Percentiles rank a stretch among this genome's conserved stretches.
phyloP scores from a whole-genome alignment of 2,113 vertebrate genomes.

The Desmodus rotundus region DNA sequence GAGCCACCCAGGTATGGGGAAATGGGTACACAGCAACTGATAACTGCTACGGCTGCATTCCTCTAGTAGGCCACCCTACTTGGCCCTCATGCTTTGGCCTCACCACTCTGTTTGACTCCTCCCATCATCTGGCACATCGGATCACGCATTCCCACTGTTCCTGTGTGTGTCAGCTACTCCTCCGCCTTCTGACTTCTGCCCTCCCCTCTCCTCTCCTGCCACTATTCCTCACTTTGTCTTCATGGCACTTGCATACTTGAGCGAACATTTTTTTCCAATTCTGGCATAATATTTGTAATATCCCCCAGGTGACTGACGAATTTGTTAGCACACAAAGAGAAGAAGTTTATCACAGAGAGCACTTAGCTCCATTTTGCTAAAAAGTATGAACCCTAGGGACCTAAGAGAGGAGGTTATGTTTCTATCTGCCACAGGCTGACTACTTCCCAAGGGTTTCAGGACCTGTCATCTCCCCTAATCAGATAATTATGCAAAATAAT shows the following conservation, averaged over 20 bases:
- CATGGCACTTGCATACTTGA: neutral
- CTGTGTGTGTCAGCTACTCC: neutral
- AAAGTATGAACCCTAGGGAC: neutral
- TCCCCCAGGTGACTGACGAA: neutral
- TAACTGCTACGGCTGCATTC: neutral
- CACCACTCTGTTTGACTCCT: neutral
- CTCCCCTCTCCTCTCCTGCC: neutral
- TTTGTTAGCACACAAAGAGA: neutral
- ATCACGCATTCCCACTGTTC: neutral
- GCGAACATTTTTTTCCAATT: neutral
- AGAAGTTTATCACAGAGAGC: neutral
- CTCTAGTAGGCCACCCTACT: neutral
- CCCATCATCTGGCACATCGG: neutral
- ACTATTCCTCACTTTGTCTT: neutral
- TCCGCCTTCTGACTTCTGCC: neutral
- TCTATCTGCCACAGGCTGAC: neutral
- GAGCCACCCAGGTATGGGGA: neutral
- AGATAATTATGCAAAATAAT: neutral
- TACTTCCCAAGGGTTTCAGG: neutral
- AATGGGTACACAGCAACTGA: neutral
- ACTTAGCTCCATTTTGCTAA: neutral
- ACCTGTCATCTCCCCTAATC: neutral
- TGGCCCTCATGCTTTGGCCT: neutral
- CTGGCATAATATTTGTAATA: neutral
- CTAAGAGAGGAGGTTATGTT: neutral